Percentiles rank a stretch among this genome's conserved stretches.
These are phyloP conservation scores for Pachycephala philippinensis DNA, from an alignment of 2,113 vertebrate species.

Conservation along the genomic window DNA sequence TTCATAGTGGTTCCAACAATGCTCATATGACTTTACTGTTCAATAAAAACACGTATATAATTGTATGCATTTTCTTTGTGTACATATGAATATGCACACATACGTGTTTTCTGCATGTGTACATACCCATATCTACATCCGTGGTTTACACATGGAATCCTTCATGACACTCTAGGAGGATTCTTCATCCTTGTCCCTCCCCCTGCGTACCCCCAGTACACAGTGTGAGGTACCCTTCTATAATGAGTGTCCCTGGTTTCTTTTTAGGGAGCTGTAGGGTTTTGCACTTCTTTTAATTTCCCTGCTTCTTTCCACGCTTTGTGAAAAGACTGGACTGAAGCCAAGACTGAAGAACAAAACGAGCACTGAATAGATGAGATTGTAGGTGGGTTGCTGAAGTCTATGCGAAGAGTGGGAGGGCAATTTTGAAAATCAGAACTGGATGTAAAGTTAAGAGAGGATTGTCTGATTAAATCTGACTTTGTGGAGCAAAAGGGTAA, in stretches of 20 bases:
- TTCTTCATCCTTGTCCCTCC: not conserved
- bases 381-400: slow-evolving; percentile 60
- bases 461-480: not conserved
- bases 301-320: not conserved
- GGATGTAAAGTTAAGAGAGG: slow-evolving; percentile 30
- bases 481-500: not conserved
- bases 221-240: not conserved
- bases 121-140: not conserved
- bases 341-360: slow-evolving; percentile 58
- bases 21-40: not conserved
- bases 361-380: slow-evolving; percentile 50
- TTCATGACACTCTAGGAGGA: not conserved
- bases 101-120: not conserved
- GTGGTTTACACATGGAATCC: not conserved
- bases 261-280: not conserved
- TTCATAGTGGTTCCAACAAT: not conserved
- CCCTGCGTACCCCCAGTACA: not conserved
- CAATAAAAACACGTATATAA: not conserved
- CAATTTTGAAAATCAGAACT: slow-evolving; percentile 52
- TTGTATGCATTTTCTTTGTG: not conserved
- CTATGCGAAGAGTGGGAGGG: slow-evolving; percentile 53
- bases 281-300: slow-evolving; percentile 7
- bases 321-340: slow-evolving; percentile 44
- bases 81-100: too few relatives aligned
- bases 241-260: not conserved